These are phyloP conservation scores for Drosophila setifemur DNA, from an alignment of 1,140 invertebrate species.

Conservation along the genomic window DNA sequence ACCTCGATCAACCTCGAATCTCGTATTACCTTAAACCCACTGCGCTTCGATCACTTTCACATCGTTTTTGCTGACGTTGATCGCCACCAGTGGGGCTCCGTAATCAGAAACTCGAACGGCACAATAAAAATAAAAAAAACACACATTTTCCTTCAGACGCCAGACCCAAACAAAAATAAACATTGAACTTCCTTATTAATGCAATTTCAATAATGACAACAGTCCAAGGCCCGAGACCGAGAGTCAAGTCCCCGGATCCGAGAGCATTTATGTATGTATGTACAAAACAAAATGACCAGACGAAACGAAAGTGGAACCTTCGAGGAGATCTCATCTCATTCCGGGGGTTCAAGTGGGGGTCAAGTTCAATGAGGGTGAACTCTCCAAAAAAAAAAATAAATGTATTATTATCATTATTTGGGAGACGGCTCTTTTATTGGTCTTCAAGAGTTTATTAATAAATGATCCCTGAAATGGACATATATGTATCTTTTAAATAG, in stretches of 20 bases:
- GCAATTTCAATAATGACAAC: conserved; percentile 71
- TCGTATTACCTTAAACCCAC: conserved; percentile 4
- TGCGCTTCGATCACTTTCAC: conserved; percentile 19
- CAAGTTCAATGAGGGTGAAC: conserved; percentile 32
- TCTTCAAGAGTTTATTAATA: conserved; percentile 1
- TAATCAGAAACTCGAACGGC: conserved; percentile 23
- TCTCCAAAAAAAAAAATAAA: conserved; percentile 12
- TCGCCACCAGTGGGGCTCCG: conserved; percentile 7
- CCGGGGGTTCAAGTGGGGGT: conserved; percentile 26
- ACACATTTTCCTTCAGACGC: conserved; percentile 7
- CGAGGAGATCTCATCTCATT: conserved; percentile 1
- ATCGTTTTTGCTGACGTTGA: conserved; percentile 30
- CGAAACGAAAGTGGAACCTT: conserved; percentile 56
- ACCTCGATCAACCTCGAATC: background rate
- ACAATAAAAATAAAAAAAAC: conserved; percentile 19
- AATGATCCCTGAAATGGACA: background rate
- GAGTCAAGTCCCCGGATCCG: conserved; percentile 23
- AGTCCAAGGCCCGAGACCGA: conserved; percentile 20
- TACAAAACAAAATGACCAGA: conserved; percentile 48
- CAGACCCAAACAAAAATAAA: conserved; percentile 69
- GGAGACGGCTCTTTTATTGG: conserved; percentile 3
- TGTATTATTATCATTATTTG: conserved; percentile 24
- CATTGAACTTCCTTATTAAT: conserved; percentile 78
- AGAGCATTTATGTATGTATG: conserved; percentile 18
- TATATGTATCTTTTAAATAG: background rate